These are phyloP conservation scores for Spialia ferax DNA, from an alignment of 2,888 invertebrate genomes.

Conservation along the genomic window DNA sequence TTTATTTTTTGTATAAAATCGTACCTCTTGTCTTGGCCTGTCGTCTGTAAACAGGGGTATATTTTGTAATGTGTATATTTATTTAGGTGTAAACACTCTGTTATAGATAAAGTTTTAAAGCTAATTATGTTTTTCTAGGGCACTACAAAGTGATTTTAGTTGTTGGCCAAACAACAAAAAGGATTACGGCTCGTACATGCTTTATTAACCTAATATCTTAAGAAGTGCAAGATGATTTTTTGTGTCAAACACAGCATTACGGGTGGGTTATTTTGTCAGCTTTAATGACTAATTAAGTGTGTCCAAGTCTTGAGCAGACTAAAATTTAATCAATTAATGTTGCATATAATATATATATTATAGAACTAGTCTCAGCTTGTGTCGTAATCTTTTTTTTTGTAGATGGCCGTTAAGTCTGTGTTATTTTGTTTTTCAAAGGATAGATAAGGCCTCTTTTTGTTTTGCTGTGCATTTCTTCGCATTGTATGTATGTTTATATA, in stretches of 20 bases:
- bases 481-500: slow-evolving; percentile 88
- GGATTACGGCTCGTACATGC: slow-evolving; percentile 62
- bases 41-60: slow-evolving; percentile 81
- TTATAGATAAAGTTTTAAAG: slow-evolving; percentile 61
- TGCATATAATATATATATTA: slow-evolving; percentile 44
- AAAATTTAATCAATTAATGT: slow-evolving; percentile 48
- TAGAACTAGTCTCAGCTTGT: slow-evolving; percentile 65
- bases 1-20: slow-evolving; percentile 86
- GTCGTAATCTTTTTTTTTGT: slow-evolving; percentile 72
- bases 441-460: slow-evolving; percentile 80
- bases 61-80: slow-evolving; percentile 73
- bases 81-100: slow-evolving; percentile 71
- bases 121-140: slow-evolving; percentile 83
- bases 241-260: slow-evolving; percentile 55
- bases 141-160: slow-evolving; percentile 71
- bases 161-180: slow-evolving; percentile 73
- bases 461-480: slow-evolving; percentile 86
- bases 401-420: slow-evolving; percentile 80
- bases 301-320: slow-evolving; percentile 51
- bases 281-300: slow-evolving; percentile 51
- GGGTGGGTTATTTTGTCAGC: slow-evolving; percentile 56
- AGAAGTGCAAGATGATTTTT: slow-evolving; percentile 41
- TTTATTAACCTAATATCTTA: slow-evolving; percentile 50
- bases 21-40: slow-evolving; percentile 85
- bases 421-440: slow-evolving; percentile 82